Evolutionary conservation across 2,113 vertebrate species (phyloP), one percentile per base, ranked within the genome.

Genomic region (Gobiocypris rarus): DNA sequence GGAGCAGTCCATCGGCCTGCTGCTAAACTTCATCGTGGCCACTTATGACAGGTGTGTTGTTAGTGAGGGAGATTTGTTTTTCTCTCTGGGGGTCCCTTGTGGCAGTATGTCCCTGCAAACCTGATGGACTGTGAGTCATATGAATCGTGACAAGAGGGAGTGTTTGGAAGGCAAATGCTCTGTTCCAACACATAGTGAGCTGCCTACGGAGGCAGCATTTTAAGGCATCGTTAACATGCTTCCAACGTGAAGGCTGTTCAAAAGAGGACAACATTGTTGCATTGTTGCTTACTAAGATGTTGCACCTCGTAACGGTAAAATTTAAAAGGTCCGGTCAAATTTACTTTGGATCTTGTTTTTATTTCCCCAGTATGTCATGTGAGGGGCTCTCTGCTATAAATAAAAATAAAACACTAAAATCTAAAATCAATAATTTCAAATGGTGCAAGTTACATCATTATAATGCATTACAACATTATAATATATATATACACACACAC

Each of bases 21-120:
- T 99, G 85, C 97, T 99, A 90, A 98, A 99, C 95, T 98, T 99
- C 88, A 96, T 99, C 93, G 91, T 99, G 41, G 97, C 98, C 63
- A 97, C 97, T 0, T 98, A 96, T 0, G 98, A 99, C 96, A 99
- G 98, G 98, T 95, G 80, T 91, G 77, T 50, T 14, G 22, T 50
- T 45, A 56, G 78, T 11, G 58, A n/a, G 11, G 34, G 14, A 17
- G 74, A 26, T 31, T 67, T 48, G 59, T 67, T 67, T 50, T 79
- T 63, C 58, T 45, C 76, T 61, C 58, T 63, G 76, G 58, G 76
- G 73, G 75, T 77, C 31, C 52, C 75, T 77, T n/a, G 22, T 77
- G 75, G 75, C 75, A 56, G 11, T 31, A 41, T 77, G 52, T 58
- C 52, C 31, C 75, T 77, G n/a, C 26, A 75, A 75, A 75, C 73